Base-by-base conservation (phyloP, 2,113 vertebrate genomes). In the Hiodon alosoides region DNA sequence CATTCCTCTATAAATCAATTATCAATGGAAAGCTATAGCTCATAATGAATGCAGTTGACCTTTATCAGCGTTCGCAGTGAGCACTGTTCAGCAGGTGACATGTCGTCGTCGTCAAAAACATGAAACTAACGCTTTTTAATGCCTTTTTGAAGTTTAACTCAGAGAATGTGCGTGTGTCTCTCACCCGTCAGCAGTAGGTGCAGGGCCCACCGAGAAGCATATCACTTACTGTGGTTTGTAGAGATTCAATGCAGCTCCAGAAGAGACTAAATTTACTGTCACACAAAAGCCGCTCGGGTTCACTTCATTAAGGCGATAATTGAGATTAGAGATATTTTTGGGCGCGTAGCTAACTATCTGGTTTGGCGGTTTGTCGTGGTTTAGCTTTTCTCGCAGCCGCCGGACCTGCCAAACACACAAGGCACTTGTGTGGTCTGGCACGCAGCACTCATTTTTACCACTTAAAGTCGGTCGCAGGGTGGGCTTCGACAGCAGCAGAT, bases 291-390 rank as follows among this genome's bases (percentile, higher is more conserved):
- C 60, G 58, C 60, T 48, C 17, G 58, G 59, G 59, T 73, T 64
- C 71, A 51, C 50, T 64, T 64, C 71, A 7, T 53, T 64, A 16
- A 73, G 71, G 71, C 60, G 71, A 73, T 64, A 73, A 73, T 64
- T 73, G 71, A 58, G 52, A 62, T 64, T 62, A 73, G 58, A 46
- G n/a, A 14, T 48, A 16, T 51, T 52, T 51, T 73, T 54, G 71
- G 71, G 48, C 50, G 50, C 46, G 4, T 48, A 17, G 60, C 51
- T 14, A 13, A 48, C 58, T 11, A 48, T 72, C 58, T 59, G 55
- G 46, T 46, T 11, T 7, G 59, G 54, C 17, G 55, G 70, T 59
- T 46, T 59, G 31, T 4, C 57, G 57, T 71, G 55, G 48, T 57
- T 17, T 71, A 71, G 70, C 5, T 11, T 13, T 54, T 71, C 70